These are phyloP conservation scores for Glyphotaelius pellucidus DNA, from an alignment of 2,888 invertebrate species.

Conservation along the genomic window DNA sequence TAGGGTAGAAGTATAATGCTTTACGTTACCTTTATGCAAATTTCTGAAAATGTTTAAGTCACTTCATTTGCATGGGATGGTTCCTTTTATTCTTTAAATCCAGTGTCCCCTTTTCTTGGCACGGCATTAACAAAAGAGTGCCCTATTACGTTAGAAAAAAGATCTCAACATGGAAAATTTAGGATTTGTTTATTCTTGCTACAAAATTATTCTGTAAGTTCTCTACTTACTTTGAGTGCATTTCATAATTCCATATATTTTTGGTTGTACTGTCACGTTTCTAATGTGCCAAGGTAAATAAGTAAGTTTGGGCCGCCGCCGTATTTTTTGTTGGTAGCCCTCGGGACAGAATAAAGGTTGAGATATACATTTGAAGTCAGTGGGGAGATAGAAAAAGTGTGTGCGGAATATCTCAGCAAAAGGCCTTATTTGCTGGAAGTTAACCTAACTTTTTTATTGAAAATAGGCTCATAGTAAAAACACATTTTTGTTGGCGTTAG, in stretches of 20 bases:
- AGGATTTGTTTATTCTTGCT: neutral
- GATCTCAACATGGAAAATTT: neutral
- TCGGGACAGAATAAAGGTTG: constrained; percentile 55
- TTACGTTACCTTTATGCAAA: no score
- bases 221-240: neutral
- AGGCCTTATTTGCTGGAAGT: constrained; percentile 35
- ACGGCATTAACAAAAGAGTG: neutral
- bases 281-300: constrained; percentile 61
- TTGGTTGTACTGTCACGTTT: constrained; percentile 54
- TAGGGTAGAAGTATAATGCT: no score
- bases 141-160: neutral
- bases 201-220: neutral
- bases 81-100: neutral
- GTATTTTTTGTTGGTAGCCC: constrained; percentile 59
- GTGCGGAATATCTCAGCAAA: constrained; percentile 39
- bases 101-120: neutral
- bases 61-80: neutral
- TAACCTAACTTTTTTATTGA: constrained; percentile 33
- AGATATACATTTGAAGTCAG: constrained; percentile 61
- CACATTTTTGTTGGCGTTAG: neutral
- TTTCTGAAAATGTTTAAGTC: no score
- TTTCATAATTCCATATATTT: constrained; percentile 9
- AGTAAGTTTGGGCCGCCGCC: constrained; percentile 52
- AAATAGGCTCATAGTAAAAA: constrained; percentile 20
- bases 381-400: constrained; percentile 47